Evolutionary conservation across 1,140 invertebrate genomes (phyloP), one percentile per base, ranked within the genome.

Genomic region (Colletes latitarsis): DNA sequence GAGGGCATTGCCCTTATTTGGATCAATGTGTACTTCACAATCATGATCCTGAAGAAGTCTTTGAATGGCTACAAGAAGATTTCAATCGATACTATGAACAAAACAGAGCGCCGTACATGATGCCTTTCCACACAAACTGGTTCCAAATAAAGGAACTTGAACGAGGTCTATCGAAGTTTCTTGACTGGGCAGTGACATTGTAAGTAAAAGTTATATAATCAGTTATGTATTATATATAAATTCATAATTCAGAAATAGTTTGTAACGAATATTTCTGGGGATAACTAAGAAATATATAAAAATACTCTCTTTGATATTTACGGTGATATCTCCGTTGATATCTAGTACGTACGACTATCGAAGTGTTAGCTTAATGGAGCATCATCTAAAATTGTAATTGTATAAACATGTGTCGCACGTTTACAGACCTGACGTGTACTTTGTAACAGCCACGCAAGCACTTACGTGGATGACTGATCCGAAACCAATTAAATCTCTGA

Each of bases 121-220:
- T 98, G 96, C 96, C 97, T 6, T 97, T 98, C 95, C 97, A 98
- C 84, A 98, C 97, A 12, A 98, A 98, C 92, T 98, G 97, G 98
- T 98, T 98, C 94, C 97, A 98, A 89, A 97, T 97, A 67, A 97
- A 97, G 83, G 96, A 96, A 83, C 93, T 98, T 2, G 97, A 98
- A 90, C 93, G 95, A 77, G 98, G 97, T 41, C 94, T 98, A 3
- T 96, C 96, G 73, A 98, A 98, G 91, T 98, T 98, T 91, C 91
- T 99, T 39, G 96, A 97, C 78, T 98, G 97, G 96, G 95, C 96
- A 1, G 93, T 95, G 41, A 95, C 95, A 68, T 92, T 96, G 96
- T 97, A 94, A 96, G 96, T 95, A 89, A 43, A 64, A 75, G 52
- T 30, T 30, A 60, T 58, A 41, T 19, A n/a, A 12, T 72, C 1